Conservation (phyloP, 2,113 vertebrate genomes). For the Prinia subflava region DNA sequence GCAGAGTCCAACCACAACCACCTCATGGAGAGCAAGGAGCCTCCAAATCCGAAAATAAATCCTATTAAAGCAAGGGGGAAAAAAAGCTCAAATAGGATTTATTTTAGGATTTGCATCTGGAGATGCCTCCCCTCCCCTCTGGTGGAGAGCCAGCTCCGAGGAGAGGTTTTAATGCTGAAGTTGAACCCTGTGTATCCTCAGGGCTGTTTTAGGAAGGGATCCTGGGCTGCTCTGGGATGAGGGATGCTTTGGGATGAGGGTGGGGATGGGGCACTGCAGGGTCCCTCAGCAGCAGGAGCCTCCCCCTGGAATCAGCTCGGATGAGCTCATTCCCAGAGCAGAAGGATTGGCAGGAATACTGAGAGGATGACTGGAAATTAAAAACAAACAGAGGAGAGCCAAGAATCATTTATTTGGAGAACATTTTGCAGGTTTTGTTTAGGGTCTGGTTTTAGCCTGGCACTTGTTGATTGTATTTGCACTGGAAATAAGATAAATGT, state of each 20-base stretch:
- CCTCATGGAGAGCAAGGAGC: background rate
- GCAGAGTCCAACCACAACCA: background rate
- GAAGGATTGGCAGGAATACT: constrained; percentile 27
- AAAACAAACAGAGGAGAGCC: constrained; percentile 73
- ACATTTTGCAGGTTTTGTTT: constrained; percentile 61
- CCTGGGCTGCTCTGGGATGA: background rate
- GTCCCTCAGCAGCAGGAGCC: background rate
- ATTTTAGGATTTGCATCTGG: constrained; percentile 7
- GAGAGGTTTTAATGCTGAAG: background rate
- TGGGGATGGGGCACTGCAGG: background rate
- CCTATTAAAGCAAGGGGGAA: background rate
- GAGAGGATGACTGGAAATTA: constrained; percentile 61
- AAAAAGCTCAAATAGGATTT: background rate
- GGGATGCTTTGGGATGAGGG: background rate
- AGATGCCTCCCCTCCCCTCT: background rate
- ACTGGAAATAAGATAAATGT: constrained; percentile 49
- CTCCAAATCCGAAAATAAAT: background rate
- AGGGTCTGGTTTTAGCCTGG: constrained; percentile 39
- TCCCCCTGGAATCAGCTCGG: background rate
- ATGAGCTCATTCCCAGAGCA: constrained; percentile 35
- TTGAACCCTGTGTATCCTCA: background rate
- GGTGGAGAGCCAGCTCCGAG: background rate
- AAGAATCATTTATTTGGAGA: constrained; percentile 66
- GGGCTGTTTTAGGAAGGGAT: background rate
- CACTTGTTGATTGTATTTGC: constrained; percentile 48